Conservation (phyloP, 1,140 invertebrate species). For the Aphis craccivora region DNA sequence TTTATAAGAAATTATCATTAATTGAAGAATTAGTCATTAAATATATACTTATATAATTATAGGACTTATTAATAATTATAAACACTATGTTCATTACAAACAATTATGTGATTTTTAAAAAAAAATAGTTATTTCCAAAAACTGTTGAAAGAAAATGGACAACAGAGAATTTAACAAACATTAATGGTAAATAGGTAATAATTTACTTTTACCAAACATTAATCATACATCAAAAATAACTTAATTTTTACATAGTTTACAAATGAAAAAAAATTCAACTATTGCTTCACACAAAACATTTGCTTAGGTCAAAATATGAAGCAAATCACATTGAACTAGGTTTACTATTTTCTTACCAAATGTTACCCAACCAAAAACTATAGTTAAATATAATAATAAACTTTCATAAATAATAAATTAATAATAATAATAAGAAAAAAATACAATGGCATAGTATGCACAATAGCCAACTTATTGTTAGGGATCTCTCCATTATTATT, state of each 20-base stretch:
- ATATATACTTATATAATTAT: background rate
- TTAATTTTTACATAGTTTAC: slow-evolving; percentile 33
- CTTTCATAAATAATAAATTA: slow-evolving; percentile 38
- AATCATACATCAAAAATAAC: slow-evolving; percentile 23
- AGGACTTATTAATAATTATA: background rate
- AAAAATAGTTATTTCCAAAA: background rate
- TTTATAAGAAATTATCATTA: background rate
- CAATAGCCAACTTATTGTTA: slow-evolving; percentile 16
- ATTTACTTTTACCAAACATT: slow-evolving; percentile 41
- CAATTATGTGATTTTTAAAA: background rate
- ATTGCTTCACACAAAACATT: slow-evolving; percentile 29
- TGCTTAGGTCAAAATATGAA: background rate
- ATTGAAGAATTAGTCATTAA: background rate
- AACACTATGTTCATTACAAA: slow-evolving; percentile 16
- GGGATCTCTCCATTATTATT: background rate
- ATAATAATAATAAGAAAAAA: slow-evolving; percentile 19
- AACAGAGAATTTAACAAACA: slow-evolving; percentile 27
- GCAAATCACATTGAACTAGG: slow-evolving; percentile 28
- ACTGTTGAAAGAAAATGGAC: background rate
- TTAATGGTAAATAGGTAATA: slow-evolving; percentile 9
- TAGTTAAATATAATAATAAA: slow-evolving; percentile 40
- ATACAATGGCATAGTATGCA: slow-evolving; percentile 20
- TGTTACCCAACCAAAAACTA: slow-evolving; percentile 22
- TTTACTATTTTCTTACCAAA: background rate
- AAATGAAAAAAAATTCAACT: background rate